These are phyloP conservation scores for Myotis davidii DNA, from an alignment of 2,113 vertebrate species.

Conservation along the genomic window DNA sequence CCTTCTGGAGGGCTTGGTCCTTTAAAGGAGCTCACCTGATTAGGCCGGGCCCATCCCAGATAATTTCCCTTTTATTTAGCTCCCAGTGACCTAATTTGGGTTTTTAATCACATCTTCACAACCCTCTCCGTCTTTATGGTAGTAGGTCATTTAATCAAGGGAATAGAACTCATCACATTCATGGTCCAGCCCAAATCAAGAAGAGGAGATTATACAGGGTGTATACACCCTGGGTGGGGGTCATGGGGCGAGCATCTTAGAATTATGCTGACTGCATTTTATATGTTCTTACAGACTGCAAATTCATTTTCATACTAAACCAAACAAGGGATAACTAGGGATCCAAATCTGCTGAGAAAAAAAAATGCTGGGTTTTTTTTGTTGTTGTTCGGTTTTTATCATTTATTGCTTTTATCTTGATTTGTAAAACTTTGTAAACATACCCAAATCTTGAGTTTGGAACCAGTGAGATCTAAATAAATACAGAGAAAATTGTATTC, in stretches of 20 bases:
- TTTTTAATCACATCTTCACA: not conserved
- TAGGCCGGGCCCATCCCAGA: not conserved
- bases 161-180: not conserved
- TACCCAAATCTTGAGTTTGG: not conserved
- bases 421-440: not conserved
- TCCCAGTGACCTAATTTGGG: not conserved
- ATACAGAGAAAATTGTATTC: not conserved
- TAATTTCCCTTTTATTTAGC: not conserved
- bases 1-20: not conserved
- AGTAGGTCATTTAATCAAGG: not conserved
- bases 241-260: not conserved
- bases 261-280: not conserved
- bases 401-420: not conserved
- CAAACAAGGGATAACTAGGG: not conserved
- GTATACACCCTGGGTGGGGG: not conserved
- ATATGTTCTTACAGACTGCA: not conserved
- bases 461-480: not conserved
- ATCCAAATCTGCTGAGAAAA: not conserved
- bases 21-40: not conserved
- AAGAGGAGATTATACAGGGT: not conserved
- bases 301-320: not conserved
- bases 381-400: not conserved
- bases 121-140: not conserved
- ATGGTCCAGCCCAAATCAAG: not conserved
- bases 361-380: not conserved